Base-by-base conservation (phyloP, 1,140 invertebrate genomes). In the Tetramorium simillimum region DNA sequence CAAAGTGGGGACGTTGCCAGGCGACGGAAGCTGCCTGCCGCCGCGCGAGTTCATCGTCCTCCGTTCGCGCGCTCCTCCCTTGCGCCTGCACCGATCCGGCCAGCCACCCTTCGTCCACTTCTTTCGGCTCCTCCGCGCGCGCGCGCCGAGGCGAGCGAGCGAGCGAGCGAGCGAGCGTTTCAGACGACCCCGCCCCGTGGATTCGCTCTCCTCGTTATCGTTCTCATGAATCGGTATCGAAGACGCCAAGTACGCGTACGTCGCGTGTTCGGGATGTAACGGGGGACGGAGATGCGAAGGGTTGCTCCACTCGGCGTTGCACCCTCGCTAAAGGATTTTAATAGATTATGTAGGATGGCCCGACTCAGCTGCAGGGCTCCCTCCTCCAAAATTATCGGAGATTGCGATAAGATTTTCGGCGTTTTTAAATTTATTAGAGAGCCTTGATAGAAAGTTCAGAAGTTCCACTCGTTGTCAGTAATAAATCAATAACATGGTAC, bases 21-120 rank as follows among this genome's bases (percentile, higher is more conserved):
- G 94, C 92, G 92, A 95, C 94, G 93, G 94, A 94, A 94, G 94
- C 93, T 94, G 94, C 93, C 91, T 93, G 89, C 92, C 70, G 80
- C 67, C 87, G 89, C 67, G 85, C 89, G 93, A 90, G 91, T 93
- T 93, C 93, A 93, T 93, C 93, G 93, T 89, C 93, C 93, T 93
- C 91, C 85, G 70, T 67, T 72, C 85, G 81, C 75, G 87, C 70
- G 69, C 65, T 87, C 81, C 77, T 84, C 84, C 75, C 81, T 84
- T 82, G 56, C 73, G 78, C 65, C 53, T 37, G 53, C 80, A 73
- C 67, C 80, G 80, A 60, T 60, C 53, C 67, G 37, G 63, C 78
- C 14, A 82, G 53, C 80, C 53, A 84, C 80, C 80, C 69, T 73
- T 73, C 80, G 69, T 84, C 80, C 80, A 70, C 70, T 73, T 84